phyloP scores from a whole-genome alignment of 2,113 vertebrate genomes.

The Pantherophis guttatus region DNA sequence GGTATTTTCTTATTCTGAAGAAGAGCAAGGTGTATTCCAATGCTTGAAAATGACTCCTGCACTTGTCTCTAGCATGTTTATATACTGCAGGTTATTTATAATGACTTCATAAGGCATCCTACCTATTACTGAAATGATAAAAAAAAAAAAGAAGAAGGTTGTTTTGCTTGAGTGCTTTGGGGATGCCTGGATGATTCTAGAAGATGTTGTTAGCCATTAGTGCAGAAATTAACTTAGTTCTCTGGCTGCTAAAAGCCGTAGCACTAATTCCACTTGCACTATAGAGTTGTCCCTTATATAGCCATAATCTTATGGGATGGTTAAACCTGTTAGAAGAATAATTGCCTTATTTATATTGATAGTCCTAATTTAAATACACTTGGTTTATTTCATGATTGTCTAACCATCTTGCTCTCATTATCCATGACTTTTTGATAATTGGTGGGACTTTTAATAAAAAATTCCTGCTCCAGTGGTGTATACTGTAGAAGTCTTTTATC shows the following conservation, averaged over 20 bases:
- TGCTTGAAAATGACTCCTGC: slow-evolving; percentile 28
- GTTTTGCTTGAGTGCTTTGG: not conserved
- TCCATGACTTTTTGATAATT: not conserved
- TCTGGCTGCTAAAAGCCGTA: not conserved
- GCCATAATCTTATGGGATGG: not conserved
- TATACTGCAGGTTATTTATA: not conserved
- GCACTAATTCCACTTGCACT: not conserved
- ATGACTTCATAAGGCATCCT: not conserved
- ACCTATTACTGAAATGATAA: not conserved
- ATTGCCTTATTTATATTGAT: not conserved
- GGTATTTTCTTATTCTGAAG: slow-evolving; percentile 50
- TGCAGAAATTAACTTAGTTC: not conserved
- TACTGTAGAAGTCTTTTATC: not conserved
- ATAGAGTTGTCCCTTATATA: not conserved
- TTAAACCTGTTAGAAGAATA: not conserved
- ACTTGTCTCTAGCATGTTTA: not conserved
- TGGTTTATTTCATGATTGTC: not conserved
- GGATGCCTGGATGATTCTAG: not conserved
- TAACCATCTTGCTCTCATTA: not conserved
- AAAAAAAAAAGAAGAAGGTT: not conserved
- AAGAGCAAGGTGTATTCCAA: slow-evolving; percentile 21
- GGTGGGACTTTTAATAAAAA: not conserved
- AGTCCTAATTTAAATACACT: not conserved
- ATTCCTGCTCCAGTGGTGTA: not conserved
- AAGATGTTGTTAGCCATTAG: not conserved